phyloP scores from a whole-genome alignment of 2,113 vertebrate genomes.

The Andinoacara biseriatus region DNA sequence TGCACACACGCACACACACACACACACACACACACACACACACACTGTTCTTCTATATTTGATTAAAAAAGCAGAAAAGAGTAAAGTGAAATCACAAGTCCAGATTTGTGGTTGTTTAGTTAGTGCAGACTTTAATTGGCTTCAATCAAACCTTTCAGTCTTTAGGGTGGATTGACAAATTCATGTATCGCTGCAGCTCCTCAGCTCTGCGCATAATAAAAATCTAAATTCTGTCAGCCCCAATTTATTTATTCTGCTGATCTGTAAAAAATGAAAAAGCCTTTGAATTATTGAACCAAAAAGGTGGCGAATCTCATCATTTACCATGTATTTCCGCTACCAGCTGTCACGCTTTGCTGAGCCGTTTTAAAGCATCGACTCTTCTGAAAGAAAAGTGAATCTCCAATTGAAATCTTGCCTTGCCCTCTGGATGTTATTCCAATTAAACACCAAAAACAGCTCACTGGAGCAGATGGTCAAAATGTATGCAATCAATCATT shows the following conservation, averaged over 20 bases:
- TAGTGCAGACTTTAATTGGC: conserved; percentile 1
- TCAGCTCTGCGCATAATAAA: not conserved
- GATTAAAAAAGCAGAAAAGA: not conserved
- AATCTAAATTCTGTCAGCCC: not conserved
- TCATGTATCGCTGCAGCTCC: not conserved
- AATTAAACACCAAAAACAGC: conserved; percentile 41
- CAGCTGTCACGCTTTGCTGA: not conserved
- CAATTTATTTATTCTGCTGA: conserved; percentile 3
- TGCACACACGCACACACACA: too few relatives aligned
- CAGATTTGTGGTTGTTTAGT: not conserved
- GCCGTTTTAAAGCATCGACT: not conserved
- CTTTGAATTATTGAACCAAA: conserved; percentile 17
- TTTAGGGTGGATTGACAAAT: not conserved
- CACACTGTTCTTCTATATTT: not conserved
- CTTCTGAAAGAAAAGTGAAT: not conserved
- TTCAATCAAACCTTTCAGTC: not conserved
- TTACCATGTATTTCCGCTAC: not conserved
- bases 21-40: not conserved
- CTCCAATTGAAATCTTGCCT: conserved; percentile 9
- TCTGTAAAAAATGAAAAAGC: conserved; percentile 9
- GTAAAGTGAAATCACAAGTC: not conserved
- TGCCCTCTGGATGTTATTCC: conserved; percentile 55
- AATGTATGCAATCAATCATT: conserved; percentile 48
- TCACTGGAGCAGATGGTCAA: conserved; percentile 54
- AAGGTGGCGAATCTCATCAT: not conserved